A percentile compares a stretch with the other conserved stretches of the same genome.
phyloP scores from a whole-genome alignment of 2,113 vertebrate species.

The Galbula dea region DNA sequence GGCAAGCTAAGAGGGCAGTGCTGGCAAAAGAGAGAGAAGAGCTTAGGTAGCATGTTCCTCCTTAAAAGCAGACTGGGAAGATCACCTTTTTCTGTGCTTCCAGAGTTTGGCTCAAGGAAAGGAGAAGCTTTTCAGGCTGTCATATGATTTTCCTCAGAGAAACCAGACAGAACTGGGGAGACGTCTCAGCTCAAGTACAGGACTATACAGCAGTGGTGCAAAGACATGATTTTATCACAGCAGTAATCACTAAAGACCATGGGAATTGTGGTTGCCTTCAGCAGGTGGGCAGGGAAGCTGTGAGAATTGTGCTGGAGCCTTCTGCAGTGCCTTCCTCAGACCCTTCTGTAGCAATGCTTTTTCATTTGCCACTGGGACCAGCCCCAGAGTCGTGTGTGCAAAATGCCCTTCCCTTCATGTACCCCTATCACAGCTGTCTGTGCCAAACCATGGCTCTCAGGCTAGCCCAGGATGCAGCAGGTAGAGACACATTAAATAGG shows the following conservation, averaged over 20 bases:
- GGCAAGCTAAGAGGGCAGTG: neutral
- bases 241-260: neutral
- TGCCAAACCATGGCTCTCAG: neutral
- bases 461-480: neutral
- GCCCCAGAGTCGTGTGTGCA: neutral
- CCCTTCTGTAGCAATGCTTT: neutral
- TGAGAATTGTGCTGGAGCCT: neutral
- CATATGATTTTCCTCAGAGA: neutral
- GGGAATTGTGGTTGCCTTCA: neutral
- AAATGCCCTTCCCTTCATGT: neutral
- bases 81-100: neutral
- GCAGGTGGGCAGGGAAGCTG: neutral
- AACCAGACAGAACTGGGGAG: neutral
- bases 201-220: neutral
- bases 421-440: neutral
- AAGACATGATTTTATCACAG: neutral
- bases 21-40: neutral
- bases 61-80: neutral
- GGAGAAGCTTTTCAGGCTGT: neutral
- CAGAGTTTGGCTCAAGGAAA: neutral
- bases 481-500: neutral
- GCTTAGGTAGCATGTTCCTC: neutral
- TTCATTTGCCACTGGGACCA: slow-evolving; percentile 1
- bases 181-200: neutral
- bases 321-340: neutral